A percentile compares a stretch with the other conserved stretches of the same genome.
phyloP scores from a whole-genome alignment of 2,797 vertebrate species.

The Halcyon leucocephala region DNA sequence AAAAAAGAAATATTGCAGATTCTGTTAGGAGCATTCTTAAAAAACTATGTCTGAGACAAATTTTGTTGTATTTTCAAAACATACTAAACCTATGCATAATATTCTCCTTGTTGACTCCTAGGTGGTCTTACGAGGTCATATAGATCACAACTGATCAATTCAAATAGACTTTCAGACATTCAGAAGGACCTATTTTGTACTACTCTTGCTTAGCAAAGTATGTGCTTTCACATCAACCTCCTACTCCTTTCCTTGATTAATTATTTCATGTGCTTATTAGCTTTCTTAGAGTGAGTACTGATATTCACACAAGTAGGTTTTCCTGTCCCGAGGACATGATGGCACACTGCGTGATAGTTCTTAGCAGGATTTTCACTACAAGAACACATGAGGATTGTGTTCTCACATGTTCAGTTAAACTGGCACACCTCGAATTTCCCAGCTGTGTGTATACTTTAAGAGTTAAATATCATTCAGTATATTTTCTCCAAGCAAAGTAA shows the following conservation, averaged over 20 bases:
- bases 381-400: neutral
- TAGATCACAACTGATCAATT: neutral
- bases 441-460: neutral
- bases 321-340: neutral
- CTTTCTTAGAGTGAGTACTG: neutral
- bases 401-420: slow-evolving; percentile 2
- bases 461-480: neutral
- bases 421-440: neutral
- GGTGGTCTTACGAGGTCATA: neutral
- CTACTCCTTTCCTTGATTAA: slow-evolving; percentile 30
- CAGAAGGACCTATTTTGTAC: neutral
- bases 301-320: neutral
- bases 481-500: neutral
- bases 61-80: neutral
- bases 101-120: neutral
- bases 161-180: neutral
- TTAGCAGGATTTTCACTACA: neutral
- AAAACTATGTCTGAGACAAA: neutral
- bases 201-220: slow-evolving; percentile 34
- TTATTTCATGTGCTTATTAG: slow-evolving; percentile 1
- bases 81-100: neutral
- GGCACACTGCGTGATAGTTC: neutral
- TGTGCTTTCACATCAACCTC: slow-evolving; percentile 34
- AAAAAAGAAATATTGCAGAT: neutral
- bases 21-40: neutral